phyloP scores from a whole-genome alignment of 1,140 invertebrate genomes.

The Whitmania pigra region DNA sequence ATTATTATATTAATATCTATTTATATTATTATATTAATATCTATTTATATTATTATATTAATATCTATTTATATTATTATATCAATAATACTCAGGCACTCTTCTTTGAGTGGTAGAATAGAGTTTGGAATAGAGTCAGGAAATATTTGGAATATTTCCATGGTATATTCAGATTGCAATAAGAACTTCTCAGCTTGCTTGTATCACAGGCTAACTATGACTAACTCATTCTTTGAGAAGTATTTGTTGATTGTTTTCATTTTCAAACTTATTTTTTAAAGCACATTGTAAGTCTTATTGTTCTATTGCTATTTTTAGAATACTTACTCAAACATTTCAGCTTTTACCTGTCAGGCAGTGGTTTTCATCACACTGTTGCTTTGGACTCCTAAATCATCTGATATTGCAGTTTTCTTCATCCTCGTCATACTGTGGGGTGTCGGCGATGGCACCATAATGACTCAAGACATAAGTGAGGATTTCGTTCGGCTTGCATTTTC shows the following conservation, averaged over 20 bases:
- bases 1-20: no score
- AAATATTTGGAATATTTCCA: no score
- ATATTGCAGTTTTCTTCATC: constrained; percentile 27
- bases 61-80: no score
- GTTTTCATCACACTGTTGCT: constrained; percentile 28
- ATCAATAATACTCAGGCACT: no score
- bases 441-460: constrained; percentile 33
- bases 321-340: background rate
- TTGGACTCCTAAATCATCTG: constrained; percentile 28
- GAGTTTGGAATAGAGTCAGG: no score
- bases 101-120: no score
- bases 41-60: no score
- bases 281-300: background rate
- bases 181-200: no score
- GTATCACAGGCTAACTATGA: no score
- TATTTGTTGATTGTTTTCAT: background rate
- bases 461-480: constrained; percentile 33
- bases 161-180: no score
- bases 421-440: constrained; percentile 32
- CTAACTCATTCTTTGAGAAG: no score
- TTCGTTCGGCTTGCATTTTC: background rate
- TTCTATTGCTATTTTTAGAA: background rate
- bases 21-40: no score
- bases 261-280: background rate
- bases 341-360: constrained; percentile 5